Base-by-base conservation (phyloP, 1,140 invertebrate species). In the Ceratosolen solmsi region DNA sequence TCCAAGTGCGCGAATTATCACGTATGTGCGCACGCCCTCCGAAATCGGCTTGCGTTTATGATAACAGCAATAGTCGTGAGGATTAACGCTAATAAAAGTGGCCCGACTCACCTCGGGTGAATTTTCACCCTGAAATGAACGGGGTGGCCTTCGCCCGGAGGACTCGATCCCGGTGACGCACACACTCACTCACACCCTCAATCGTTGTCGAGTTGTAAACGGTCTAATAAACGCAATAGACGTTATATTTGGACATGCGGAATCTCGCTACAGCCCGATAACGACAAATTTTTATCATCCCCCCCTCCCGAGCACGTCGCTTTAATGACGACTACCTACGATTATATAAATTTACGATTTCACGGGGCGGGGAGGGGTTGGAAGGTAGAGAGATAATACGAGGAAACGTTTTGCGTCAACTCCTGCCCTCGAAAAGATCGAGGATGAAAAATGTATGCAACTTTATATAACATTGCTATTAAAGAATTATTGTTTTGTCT, bases 61-160 rank as follows among this genome's bases (percentile, higher is more conserved):
- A 72, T 80, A 65, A 80, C 51, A 41, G 71, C 15, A 73, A 80
- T 74, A 74, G 74, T 58, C 79, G 56, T 36, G 71, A 73, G 13
- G 71, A 80, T 80, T 74, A 74, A 54, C 56, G 56, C 79, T 65
- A 80, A 80, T 80, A 80, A 80, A 80, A 80, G 38, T 65, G 56
- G 56, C 22, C 70, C 79, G 13, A 63, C 36, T 70, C 60, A 20
- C 27, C 60, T 33, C 75, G 60, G 15, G 22, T 25, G 54, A 9
- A 73, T 49, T 36, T 9, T 27, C 11, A 5, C 0, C 38, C 11
- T 11, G 54, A 13, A 70, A 70, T 46, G 68, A 25, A 25, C 25
- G 71, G 46, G 15, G 46, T n/a, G n/a, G n/a, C n/a, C n/a, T n/a
- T n/a, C n/a, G n/a, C n/a, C n/a, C n/a, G n/a, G n/a, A n/a, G n/a